phyloP scores from a whole-genome alignment of 2,888 invertebrate species.

The Vandiemenella viatica region DNA sequence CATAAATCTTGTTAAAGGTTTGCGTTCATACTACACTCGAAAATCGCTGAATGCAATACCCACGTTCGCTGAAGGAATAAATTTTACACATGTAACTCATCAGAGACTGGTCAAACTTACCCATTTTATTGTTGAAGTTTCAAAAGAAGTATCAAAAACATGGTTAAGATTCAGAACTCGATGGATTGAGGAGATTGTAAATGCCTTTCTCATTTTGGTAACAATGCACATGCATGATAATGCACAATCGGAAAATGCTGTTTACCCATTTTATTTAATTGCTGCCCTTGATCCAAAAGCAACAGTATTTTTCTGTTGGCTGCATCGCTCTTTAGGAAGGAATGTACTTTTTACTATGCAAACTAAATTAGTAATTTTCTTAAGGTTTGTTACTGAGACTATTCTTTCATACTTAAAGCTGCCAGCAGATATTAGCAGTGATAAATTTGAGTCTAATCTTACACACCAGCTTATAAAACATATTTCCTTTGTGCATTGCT shows the following conservation, averaged over 20 bases:
- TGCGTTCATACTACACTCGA: not conserved
- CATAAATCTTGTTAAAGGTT: not conserved
- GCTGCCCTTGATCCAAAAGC: constrained; percentile 12
- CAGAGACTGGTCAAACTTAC: not conserved
- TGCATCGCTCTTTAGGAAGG: constrained; percentile 8
- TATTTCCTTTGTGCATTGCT: too few species aligned
- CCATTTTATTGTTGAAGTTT: constrained; percentile 8
- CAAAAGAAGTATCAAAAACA: constrained; percentile 8
- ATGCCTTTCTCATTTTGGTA: constrained; percentile 8
- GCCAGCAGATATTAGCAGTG: too few species aligned
- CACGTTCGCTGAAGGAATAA: not conserved
- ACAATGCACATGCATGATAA: constrained; percentile 5
- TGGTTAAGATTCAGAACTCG: constrained; percentile 10
- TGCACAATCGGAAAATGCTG: not conserved
- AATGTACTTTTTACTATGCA: constrained; percentile 6
- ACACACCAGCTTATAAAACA: too few species aligned
- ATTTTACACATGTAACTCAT: not conserved
- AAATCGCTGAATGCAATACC: not conserved
- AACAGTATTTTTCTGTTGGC: constrained; percentile 7
- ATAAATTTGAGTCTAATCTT: too few species aligned
- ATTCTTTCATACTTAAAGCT: too few species aligned
- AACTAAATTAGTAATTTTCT: not conserved
- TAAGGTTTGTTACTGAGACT: not conserved
- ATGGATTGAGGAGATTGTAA: constrained; percentile 8
- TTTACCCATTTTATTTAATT: constrained; percentile 10